phyloP scores from a whole-genome alignment of 2,888 invertebrate species.

The Pheosia tremula region DNA sequence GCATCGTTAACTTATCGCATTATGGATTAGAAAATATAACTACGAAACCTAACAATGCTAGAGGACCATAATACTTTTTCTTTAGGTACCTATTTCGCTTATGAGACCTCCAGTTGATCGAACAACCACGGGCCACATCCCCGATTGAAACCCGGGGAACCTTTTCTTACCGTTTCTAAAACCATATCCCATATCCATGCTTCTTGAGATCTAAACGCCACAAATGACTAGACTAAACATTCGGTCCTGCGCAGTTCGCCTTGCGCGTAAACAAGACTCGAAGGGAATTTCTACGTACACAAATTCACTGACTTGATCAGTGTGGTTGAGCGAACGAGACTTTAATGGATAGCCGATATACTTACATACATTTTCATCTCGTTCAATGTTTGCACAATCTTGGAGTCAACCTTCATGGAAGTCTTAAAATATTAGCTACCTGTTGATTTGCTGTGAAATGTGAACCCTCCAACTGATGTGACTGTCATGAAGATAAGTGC shows the following conservation, averaged over 20 bases:
- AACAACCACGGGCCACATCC: neutral
- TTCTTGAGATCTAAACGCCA: conserved; percentile 51
- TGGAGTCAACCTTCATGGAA: neutral
- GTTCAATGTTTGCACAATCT: neutral
- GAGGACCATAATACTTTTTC: too few species aligned
- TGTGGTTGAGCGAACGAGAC: neutral
- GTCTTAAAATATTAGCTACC: too few species aligned
- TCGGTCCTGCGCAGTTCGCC: conserved; percentile 26
- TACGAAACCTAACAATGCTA: too few species aligned
- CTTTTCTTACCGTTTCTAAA: conserved; percentile 5
- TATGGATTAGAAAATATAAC: too few species aligned
- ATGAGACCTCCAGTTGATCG: too few species aligned
- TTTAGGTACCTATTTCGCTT: too few species aligned
- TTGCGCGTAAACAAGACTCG: conserved; percentile 35
- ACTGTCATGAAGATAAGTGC: too few species aligned
- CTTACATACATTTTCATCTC: neutral
- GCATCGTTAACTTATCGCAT: too few species aligned
- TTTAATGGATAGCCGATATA: neutral
- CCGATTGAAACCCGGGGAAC: neutral
- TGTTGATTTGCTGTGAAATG: too few species aligned
- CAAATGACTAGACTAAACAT: conserved; percentile 58
- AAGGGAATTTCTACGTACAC: conserved; percentile 32
- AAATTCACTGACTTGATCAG: neutral
- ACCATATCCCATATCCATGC: conserved; percentile 25
- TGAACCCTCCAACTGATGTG: too few species aligned